Percentiles rank a stretch among this genome's conserved stretches.
These are phyloP conservation scores for Nyctibius grandis DNA, from an alignment of 2,797 vertebrate genomes.

Conservation along the genomic window DNA sequence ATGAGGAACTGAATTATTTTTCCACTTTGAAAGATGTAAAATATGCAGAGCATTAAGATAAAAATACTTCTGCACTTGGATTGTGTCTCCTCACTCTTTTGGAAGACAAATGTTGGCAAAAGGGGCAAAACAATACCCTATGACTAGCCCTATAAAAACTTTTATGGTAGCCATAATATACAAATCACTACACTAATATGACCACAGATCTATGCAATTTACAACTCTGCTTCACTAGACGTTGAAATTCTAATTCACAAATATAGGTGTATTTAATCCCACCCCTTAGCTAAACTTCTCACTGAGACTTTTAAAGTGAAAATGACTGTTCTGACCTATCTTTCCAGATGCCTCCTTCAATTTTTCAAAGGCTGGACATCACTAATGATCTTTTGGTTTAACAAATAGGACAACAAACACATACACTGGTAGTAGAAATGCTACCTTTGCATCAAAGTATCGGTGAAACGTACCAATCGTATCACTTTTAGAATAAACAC, in stretches of 20 bases:
- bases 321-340: neutral
- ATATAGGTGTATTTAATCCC: neutral
- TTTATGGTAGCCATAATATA: neutral
- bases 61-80: neutral
- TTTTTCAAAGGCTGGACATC: neutral
- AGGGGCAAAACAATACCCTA: neutral
- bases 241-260: neutral
- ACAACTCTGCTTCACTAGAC: neutral
- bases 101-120: neutral
- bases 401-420: neutral
- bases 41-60: neutral
- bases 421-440: neutral
- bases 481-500: neutral
- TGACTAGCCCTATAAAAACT: neutral
- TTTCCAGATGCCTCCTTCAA: neutral
- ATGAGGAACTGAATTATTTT: neutral
- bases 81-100: neutral
- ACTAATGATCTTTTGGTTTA: neutral
- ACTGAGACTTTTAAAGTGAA: neutral
- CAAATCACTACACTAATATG: neutral
- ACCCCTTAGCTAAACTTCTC: neutral
- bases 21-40: neutral
- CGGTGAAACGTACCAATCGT: neutral
- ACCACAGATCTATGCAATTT: neutral
- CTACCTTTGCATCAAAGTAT: neutral